Conservation (phyloP, 2,888 invertebrate species). For the Hipparchia sbordonii region DNA sequence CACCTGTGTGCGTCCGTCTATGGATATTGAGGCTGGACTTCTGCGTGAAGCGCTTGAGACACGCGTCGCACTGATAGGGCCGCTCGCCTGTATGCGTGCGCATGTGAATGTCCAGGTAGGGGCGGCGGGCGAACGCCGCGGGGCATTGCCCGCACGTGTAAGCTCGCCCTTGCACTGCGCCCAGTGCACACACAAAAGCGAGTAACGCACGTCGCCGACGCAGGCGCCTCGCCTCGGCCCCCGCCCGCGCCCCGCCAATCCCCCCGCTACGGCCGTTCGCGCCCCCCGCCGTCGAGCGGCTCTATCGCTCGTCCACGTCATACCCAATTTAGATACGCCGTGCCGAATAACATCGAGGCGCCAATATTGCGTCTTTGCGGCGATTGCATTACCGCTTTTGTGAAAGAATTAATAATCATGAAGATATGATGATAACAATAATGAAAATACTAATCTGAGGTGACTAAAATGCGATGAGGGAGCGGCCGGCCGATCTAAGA, state of each 20-base stretch:
- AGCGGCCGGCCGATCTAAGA: constrained; percentile 60
- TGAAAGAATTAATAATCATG: constrained; percentile 80
- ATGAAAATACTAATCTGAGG: constrained; percentile 64
- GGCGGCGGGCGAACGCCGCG: constrained; percentile 83
- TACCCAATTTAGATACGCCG: constrained; percentile 63
- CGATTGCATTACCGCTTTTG: constrained; percentile 84
- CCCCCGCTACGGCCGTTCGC: constrained; percentile 32
- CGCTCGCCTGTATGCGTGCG: constrained; percentile 80
- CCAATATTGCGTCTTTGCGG: constrained; percentile 70
- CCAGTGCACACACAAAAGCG: constrained; percentile 83
- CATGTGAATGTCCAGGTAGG: constrained; percentile 65
- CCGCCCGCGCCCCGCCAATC: constrained; percentile 64
- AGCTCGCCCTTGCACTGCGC: constrained; percentile 82
- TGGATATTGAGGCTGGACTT: constrained; percentile 60
- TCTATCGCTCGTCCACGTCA: not conserved
- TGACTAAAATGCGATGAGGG: constrained; percentile 64
- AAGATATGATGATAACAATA: constrained; percentile 69
- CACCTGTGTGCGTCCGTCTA: constrained; percentile 89
- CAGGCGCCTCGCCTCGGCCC: constrained; percentile 49
- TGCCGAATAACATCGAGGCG: constrained; percentile 54
- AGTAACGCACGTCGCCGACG: constrained; percentile 82
- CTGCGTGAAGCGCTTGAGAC: constrained; percentile 91
- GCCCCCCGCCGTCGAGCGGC: constrained; percentile 28
- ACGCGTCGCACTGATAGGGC: constrained; percentile 87
- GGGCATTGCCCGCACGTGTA: constrained; percentile 84